Base-by-base conservation (phyloP, 1,140 invertebrate genomes). In the Mercenaria mercenaria region DNA sequence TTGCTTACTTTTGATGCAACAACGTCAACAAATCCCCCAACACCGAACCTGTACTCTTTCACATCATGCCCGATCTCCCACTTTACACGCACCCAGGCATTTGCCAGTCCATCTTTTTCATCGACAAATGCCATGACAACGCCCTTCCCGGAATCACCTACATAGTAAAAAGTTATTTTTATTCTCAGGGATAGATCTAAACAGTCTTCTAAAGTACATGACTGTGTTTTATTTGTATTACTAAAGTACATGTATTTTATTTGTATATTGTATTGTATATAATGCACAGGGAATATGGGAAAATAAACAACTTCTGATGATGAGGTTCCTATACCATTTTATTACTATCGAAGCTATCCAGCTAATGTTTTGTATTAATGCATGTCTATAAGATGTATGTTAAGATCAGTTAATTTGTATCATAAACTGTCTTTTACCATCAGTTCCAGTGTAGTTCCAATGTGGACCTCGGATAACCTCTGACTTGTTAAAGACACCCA, bases 401-500 rank as follows among this genome's bases (percentile, higher is more conserved):
- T n/a, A n/a, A n/a, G n/a, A n/a, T n/a, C n/a, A n/a, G n/a, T n/a
- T n/a, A n/a, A n/a, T n/a, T n/a, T n/a, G n/a, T n/a, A n/a, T n/a
- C n/a, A n/a, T n/a, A n/a, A n/a, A n/a, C n/a, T n/a, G n/a, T n/a
- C n/a, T 15, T 39, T n/a, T 79, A 89, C 88, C 88, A 89, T 89
- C 88, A 29, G 72, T 61, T 34, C 72, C 72, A 26, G 80, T 81
- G 29, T 89, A 89, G 26, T 47, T 83, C 88, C 88, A 89, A 47
- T 89, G 88, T 1, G 88, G 88, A 20, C 88, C 88, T 64, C 88
- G 20, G 11, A 89, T 89, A 10, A 89, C 88, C 37, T 89, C 69
- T 0, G 88, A 72, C 37, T 89, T 84, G 20, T 37, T 37, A 64
- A 77, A 83, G 13, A 89, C 69, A 59, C 88, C 88, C 32, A 77